phyloP scores from a whole-genome alignment of 2,888 invertebrate species.

The Limnephilus marmoratus region DNA sequence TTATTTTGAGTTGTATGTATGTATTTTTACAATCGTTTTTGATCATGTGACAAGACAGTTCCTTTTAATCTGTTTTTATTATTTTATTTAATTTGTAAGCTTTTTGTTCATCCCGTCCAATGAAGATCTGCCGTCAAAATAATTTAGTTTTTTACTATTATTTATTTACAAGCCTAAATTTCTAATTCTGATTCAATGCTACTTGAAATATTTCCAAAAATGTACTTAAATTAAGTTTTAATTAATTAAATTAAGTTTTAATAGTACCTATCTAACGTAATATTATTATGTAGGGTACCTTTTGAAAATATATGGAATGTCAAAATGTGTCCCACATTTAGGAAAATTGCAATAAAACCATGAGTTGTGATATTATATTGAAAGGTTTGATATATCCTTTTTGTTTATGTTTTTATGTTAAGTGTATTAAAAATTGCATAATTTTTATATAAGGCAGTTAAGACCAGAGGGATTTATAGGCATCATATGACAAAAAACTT shows the following conservation, averaged over 20 bases:
- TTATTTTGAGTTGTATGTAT: not conserved
- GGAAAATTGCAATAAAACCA: slow-evolving; percentile 17
- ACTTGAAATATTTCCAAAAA: not conserved
- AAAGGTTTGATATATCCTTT: slow-evolving; percentile 11
- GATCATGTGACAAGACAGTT: not conserved
- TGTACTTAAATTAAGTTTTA: not conserved
- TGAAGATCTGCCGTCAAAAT: not conserved
- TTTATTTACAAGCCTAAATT: not conserved
- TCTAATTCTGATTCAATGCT: not conserved
- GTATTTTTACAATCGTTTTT: not conserved
- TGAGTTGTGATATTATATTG: slow-evolving; percentile 28
- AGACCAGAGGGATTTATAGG: not conserved
- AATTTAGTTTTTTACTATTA: not conserved
- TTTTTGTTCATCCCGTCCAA: not conserved
- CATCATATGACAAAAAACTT: not conserved
- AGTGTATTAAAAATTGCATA: not conserved
- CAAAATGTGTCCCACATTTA: slow-evolving; percentile 13
- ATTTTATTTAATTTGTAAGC: not conserved
- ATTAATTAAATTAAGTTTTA: not conserved
- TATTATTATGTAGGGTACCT: not conserved
- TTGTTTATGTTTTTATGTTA: not conserved
- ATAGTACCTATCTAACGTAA: not conserved
- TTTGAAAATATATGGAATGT: not conserved
- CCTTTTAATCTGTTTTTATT: not conserved
- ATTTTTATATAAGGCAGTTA: not conserved